Base-by-base conservation (phyloP, 1,140 invertebrate species). In the Telenomus remus region DNA sequence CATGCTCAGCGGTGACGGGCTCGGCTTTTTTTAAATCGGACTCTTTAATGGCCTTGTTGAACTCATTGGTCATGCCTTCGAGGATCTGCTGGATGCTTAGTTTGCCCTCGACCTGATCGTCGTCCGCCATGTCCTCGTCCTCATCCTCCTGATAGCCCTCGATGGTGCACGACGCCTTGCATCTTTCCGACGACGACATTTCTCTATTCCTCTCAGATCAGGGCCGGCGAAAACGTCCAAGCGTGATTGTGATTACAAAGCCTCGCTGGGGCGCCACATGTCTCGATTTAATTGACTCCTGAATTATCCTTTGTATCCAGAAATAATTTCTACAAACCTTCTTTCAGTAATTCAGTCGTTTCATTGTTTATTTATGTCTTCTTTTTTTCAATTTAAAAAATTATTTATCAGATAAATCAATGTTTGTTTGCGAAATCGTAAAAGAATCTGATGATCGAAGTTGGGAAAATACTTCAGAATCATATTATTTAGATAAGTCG, bases 41-140 rank as follows among this genome's bases (percentile, higher is more conserved):
- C 69, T 80, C 84, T 51, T 65, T 76, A n/a, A 80, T 70, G 34
- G 68, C 65, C 80, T 82, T 85, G 59, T 89, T 89, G 65, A 89
- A 89, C 65, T 89, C 87, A 65, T 86, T 89, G 6, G 88, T 89
- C 88, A 89, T 89, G 19, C 87, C 84, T 33, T 87, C 86, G 11
- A 89, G 77, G n/a, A 89, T 89, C 60, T 88, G 82, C 56, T 88
- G 81, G 47, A 89, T 88, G 69, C 83, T 86, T 33, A 87, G 73
- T 42, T 85, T 86, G 53, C 85, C 83, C 27, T 83, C 80, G 46
- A 74, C 79, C 44, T 57, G 77, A 4, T 82, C 80, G 50, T 79
- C 77, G 46, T 68, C 76, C 34, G 80, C 54, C 70, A 81, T 83
- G 43, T 82, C 82, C 57, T 84, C 82, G 55, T 82, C 81, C 46